Conservation (phyloP, 2,888 invertebrate species). For the Plagodis dolabraria region DNA sequence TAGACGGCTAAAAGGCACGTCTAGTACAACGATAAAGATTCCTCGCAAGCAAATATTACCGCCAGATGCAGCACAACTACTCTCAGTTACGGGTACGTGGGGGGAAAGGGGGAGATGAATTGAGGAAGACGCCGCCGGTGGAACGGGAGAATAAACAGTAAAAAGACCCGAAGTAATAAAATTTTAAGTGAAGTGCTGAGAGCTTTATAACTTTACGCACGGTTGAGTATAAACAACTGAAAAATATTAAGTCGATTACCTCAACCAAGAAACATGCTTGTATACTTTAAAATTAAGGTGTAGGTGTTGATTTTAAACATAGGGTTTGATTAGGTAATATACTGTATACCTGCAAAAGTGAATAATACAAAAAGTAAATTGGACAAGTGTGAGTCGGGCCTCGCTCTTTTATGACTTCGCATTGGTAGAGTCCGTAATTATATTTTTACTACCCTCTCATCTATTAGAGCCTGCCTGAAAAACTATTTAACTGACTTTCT, state of each 20-base stretch:
- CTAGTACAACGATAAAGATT: constrained; percentile 24
- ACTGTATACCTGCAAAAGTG: too few relatives aligned
- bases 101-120: constrained; percentile 32
- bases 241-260: constrained; percentile 26
- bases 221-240: constrained; percentile 24
- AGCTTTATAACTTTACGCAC: constrained; percentile 27
- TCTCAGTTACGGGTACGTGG: constrained; percentile 41
- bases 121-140: constrained; percentile 27
- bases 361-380: too few relatives aligned
- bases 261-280: constrained; percentile 25
- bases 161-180: constrained; percentile 29
- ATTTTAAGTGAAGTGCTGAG: constrained; percentile 31
- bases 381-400: too few relatives aligned
- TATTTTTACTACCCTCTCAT: too few relatives aligned
- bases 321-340: too few relatives aligned
- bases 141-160: constrained; percentile 29
- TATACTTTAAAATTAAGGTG: constrained; percentile 10
- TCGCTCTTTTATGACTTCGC: too few relatives aligned
- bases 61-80: constrained; percentile 49
- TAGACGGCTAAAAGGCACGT: constrained; percentile 17
- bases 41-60: constrained; percentile 46
- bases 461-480: background rate
- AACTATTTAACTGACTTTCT: background rate
- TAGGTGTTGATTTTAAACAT: too few relatives aligned
- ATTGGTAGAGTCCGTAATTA: too few relatives aligned